phyloP scores from a whole-genome alignment of 2,797 vertebrate species.

The Malacoctenus gilli region DNA sequence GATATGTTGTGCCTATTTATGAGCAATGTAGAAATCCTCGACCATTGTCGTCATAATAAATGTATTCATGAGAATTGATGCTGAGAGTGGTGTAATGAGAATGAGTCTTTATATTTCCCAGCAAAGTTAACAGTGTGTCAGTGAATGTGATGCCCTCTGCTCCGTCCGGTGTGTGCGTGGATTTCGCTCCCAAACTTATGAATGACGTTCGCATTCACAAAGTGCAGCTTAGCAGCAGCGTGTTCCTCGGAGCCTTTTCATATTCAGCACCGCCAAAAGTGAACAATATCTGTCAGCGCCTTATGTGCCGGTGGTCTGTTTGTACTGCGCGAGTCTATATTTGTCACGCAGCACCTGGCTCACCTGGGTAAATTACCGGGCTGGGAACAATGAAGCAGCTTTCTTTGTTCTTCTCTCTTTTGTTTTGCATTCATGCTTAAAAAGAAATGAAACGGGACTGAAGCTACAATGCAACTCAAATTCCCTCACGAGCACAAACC shows the following conservation, averaged over 20 bases:
- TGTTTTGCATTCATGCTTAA: conserved; percentile 10
- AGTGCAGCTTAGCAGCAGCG: conserved; percentile 43
- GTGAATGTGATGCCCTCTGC: background rate
- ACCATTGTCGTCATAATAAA: too few species aligned
- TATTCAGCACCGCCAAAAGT: background rate
- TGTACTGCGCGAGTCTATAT: background rate
- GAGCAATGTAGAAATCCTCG: too few species aligned
- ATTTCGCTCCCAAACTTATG: conserved; percentile 9
- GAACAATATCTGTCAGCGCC: too few species aligned
- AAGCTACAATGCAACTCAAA: background rate
- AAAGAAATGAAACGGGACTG: conserved; percentile 4
- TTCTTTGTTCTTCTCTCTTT: conserved; percentile 31
- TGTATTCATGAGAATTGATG: too few species aligned
- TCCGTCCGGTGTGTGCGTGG: background rate
- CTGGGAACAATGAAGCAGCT: conserved; percentile 20
- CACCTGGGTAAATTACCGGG: conserved; percentile 17
- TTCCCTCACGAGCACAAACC: background rate
- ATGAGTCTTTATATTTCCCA: too few species aligned
- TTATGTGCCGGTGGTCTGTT: too few species aligned
- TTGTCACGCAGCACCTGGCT: conserved; percentile 17
- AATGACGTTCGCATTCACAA: conserved; percentile 4
- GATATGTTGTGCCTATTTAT: too few species aligned
- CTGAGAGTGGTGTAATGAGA: too few species aligned
- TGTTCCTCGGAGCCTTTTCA: background rate
- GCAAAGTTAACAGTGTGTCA: too few species aligned